Percentiles rank a stretch among this genome's conserved stretches.
Conservation (phyloP, 2,113 vertebrate species). For the Hepsetus odoe region DNA sequence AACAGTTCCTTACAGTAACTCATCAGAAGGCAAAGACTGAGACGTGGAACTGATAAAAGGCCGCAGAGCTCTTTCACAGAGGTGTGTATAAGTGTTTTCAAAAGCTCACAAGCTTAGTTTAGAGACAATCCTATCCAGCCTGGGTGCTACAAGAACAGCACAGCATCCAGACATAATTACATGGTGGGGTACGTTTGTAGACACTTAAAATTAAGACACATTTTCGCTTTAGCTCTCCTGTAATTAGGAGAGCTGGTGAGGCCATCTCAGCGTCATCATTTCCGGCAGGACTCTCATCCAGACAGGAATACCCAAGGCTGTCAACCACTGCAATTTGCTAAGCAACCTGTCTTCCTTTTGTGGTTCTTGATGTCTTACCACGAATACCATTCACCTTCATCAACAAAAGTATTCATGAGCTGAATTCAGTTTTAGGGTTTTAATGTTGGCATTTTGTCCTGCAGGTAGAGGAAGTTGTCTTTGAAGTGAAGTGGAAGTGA, state of each 20-base stretch:
- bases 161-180: slow-evolving; percentile 44
- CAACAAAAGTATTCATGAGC: slow-evolving; percentile 9
- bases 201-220: slow-evolving; percentile 44
- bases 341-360: slow-evolving; percentile 48
- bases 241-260: slow-evolving; percentile 40
- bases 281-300: slow-evolving; percentile 42
- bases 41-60: neutral
- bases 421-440: neutral
- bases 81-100: neutral
- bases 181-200: slow-evolving; percentile 14
- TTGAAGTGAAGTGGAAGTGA: too few species aligned
- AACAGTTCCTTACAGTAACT: neutral
- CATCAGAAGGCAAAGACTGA: neutral
- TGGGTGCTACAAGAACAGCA: neutral
- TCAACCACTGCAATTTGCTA: slow-evolving; percentile 44
- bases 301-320: slow-evolving; percentile 37
- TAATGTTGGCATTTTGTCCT: neutral
- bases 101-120: neutral
- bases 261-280: slow-evolving; percentile 25
- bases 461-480: neutral
- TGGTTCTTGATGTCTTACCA: slow-evolving; percentile 61
- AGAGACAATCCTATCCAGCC: neutral
- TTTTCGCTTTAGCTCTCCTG: slow-evolving; percentile 40
- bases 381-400: slow-evolving; percentile 23
- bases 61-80: neutral